Percentiles rank a stretch among this genome's conserved stretches.
Evolutionary conservation across 2,797 vertebrate genomes (phyloP).

Genomic region (Hippocampus kuda): DNA sequence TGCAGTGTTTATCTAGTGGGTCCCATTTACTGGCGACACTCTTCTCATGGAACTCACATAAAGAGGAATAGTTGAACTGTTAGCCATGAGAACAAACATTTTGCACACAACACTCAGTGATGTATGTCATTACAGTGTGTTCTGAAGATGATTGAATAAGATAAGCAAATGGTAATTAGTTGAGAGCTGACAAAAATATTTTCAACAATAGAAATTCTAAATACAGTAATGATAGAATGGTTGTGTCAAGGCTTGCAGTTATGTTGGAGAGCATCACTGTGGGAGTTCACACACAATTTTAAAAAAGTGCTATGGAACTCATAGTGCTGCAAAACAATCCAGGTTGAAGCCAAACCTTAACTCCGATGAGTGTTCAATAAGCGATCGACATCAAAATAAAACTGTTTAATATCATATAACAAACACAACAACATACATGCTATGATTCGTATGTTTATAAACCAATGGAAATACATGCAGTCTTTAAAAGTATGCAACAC

Average conservation of each 20-base stretch:
- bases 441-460: conserved; percentile 20
- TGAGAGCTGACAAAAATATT: background rate
- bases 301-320: background rate
- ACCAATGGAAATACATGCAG: conserved; percentile 16
- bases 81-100: background rate
- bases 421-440: conserved; percentile 23
- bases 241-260: background rate
- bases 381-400: background rate
- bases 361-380: background rate
- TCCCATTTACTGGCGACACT: background rate
- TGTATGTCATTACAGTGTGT: background rate
- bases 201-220: background rate
- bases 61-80: background rate
- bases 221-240: background rate
- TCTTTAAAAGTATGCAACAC: conserved; percentile 18
- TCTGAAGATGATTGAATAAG: background rate
- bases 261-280: background rate
- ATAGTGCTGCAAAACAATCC: background rate
- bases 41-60: background rate
- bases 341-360: background rate
- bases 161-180: background rate
- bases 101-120: background rate
- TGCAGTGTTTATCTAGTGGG: background rate
- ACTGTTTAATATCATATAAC: background rate
- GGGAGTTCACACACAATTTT: background rate